Conservation (phyloP, 2,888 invertebrate genomes). For the Anodontia alba region DNA sequence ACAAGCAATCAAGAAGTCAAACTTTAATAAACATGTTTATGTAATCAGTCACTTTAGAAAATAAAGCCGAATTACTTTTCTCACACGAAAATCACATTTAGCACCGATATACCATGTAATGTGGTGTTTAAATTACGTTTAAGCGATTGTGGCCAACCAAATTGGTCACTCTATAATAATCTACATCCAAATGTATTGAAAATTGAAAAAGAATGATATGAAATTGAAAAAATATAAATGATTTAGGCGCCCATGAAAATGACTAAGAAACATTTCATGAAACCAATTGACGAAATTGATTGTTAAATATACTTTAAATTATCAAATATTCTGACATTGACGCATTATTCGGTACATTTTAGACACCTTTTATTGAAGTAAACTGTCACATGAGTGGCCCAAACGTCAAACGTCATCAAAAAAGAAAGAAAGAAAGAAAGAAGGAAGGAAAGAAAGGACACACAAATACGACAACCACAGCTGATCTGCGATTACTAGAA, state of each 20-base stretch:
- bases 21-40: not conserved
- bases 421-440: too few species aligned
- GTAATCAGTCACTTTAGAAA: not conserved
- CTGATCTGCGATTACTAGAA: too few species aligned
- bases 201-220: not conserved
- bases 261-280: not conserved
- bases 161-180: not conserved
- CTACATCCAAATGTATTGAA: too few species aligned
- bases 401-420: too few species aligned
- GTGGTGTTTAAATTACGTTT: not conserved
- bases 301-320: too few species aligned
- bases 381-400: not conserved
- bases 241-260: not conserved
- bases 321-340: too few species aligned
- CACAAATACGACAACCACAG: too few species aligned
- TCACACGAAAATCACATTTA: too few species aligned
- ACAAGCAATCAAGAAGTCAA: slow-evolving; percentile 2
- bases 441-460: too few species aligned
- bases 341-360: not conserved
- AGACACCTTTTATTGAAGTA: not conserved
- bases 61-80: too few species aligned
- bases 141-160: not conserved
- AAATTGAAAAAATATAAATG: not conserved
- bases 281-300: too few species aligned
- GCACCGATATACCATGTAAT: not conserved